Evolutionary conservation across 2,888 invertebrate genomes (phyloP).

Genomic region (Trichogramma dendrolimi): DNA sequence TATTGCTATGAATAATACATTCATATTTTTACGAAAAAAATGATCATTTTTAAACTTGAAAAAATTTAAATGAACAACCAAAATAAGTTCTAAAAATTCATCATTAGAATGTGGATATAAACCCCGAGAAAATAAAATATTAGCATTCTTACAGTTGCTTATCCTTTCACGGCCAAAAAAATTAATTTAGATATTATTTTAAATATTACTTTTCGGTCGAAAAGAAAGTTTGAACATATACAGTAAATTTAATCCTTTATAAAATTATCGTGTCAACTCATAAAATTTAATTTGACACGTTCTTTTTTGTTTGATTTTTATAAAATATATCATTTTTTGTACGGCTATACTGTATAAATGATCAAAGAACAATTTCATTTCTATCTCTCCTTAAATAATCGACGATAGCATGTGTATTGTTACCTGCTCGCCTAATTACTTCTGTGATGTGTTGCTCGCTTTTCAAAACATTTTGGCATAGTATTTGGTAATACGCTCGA

Average conservation of each 20-base stretch:
- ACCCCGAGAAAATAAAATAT: not conserved
- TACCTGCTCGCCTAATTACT: conserved; percentile 40
- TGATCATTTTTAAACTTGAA: too few species aligned
- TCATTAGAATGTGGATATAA: not conserved
- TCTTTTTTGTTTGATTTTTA: not conserved
- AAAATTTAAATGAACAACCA: too few species aligned
- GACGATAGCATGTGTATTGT: conserved; percentile 23
- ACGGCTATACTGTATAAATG: not conserved
- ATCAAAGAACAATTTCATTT: conserved; percentile 6
- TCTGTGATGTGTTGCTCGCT: conserved; percentile 34
- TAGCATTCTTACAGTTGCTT: not conserved
- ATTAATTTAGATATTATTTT: too few species aligned
- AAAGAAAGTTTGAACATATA: too few species aligned
- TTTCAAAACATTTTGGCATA: conserved; percentile 35
- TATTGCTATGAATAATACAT: too few species aligned
- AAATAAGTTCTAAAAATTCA: too few species aligned
- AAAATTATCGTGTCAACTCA: not conserved
- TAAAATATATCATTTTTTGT: conserved; percentile 5
- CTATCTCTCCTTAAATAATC: conserved; percentile 10
- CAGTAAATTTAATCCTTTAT: too few species aligned
- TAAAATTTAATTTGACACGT: conserved; percentile 4
- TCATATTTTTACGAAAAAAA: too few species aligned
- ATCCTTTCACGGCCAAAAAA: too few species aligned
- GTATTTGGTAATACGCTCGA: conserved; percentile 36
- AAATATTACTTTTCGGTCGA: too few species aligned